phyloP scores from a whole-genome alignment of 2,113 vertebrate genomes.

The Hypanus sabinus region DNA sequence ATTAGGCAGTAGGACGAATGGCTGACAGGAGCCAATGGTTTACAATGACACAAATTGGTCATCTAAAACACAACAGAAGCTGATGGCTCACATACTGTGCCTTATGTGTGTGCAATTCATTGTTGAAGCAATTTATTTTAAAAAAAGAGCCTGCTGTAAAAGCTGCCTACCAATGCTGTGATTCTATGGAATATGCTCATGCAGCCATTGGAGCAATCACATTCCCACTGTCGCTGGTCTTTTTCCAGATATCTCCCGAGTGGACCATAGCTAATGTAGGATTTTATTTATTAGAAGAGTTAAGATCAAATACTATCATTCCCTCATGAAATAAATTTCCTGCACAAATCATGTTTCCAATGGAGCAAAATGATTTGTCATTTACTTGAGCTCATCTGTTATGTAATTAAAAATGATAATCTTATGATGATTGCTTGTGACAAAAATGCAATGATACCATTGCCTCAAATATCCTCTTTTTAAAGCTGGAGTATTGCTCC shows the following conservation, averaged over 20 bases:
- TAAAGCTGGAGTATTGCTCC: constrained; percentile 31
- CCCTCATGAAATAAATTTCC: not conserved
- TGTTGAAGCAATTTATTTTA: constrained; percentile 10
- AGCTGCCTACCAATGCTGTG: not conserved
- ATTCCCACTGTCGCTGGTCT: constrained; percentile 13
- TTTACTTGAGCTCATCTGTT: not conserved
- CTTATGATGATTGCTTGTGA: constrained; percentile 21
- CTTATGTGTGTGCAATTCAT: not conserved
- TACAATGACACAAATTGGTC: not conserved
- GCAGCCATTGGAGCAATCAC: not conserved
- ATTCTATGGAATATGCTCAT: constrained; percentile 15
- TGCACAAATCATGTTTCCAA: not conserved
- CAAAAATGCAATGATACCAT: not conserved
- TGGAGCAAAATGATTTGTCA: constrained; percentile 6
- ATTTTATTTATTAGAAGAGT: not conserved
- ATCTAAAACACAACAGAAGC: constrained; percentile 14
- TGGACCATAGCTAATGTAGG: constrained; percentile 13
- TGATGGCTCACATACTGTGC: not conserved
- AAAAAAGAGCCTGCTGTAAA: not conserved
- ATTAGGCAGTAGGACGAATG: not conserved
- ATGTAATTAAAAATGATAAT: constrained; percentile 36
- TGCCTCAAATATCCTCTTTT: constrained; percentile 19
- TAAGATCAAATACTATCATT: not conserved
- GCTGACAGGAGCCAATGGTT: not conserved
- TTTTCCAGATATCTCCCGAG: not conserved